phyloP scores from a whole-genome alignment of 2,797 vertebrate genomes.

The Coranthus polyacanthus region DNA sequence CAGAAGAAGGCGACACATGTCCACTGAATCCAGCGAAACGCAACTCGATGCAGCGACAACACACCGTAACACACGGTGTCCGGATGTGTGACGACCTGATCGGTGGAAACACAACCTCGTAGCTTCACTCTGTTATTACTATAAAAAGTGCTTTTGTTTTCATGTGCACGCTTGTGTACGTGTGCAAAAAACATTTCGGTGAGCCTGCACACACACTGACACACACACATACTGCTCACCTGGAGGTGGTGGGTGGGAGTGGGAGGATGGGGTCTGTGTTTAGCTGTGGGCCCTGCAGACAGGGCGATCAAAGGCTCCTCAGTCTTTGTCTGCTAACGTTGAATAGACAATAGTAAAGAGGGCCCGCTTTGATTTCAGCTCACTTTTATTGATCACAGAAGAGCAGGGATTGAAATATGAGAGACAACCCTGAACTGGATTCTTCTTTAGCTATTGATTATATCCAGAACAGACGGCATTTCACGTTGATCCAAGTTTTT shows the following conservation, averaged over 20 bases:
- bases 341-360: slow-evolving; percentile 83
- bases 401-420: slow-evolving; percentile 82
- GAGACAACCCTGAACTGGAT: slow-evolving; percentile 77
- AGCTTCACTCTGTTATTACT: slow-evolving; percentile 44
- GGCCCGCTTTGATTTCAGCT: slow-evolving; percentile 80
- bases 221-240: slow-evolving; percentile 64
- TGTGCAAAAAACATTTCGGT: slow-evolving; percentile 27
- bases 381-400: slow-evolving; percentile 82
- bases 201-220: slow-evolving; percentile 21
- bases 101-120: slow-evolving; percentile 52
- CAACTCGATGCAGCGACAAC: too few relatives aligned
- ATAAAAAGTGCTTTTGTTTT: slow-evolving; percentile 64
- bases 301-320: slow-evolving; percentile 83
- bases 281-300: slow-evolving; percentile 81
- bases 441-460: slow-evolving; percentile 83
- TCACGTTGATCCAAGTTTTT: slow-evolving; percentile 76
- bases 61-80: too few relatives aligned
- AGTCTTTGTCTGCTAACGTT: slow-evolving; percentile 83
- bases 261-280: slow-evolving; percentile 78
- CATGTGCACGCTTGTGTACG: slow-evolving; percentile 21
- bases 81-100: slow-evolving; percentile 70
- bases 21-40: too few relatives aligned
- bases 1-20: slow-evolving; percentile 29
- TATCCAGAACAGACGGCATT: slow-evolving; percentile 80
- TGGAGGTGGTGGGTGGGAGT: slow-evolving; percentile 81